A percentile compares a stretch with the other conserved stretches of the same genome.
Conservation (phyloP, 1,140 invertebrate species). For the Tetraneura akinire region DNA sequence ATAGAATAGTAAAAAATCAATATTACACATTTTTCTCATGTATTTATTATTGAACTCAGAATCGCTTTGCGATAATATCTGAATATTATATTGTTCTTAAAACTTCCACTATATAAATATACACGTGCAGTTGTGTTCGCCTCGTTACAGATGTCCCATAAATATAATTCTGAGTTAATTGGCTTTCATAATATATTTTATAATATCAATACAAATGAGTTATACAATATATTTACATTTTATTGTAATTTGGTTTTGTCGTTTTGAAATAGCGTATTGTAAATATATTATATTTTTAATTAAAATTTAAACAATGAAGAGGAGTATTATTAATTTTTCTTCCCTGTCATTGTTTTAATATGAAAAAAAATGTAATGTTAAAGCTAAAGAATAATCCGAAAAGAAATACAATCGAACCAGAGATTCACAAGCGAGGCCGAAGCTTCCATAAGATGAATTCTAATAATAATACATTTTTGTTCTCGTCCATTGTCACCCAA, state of each 20-base stretch:
- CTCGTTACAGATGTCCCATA: not conserved
- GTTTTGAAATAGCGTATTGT: not conserved
- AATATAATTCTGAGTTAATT: conserved; percentile 21
- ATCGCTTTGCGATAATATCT: conserved; percentile 8
- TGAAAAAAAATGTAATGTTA: not conserved
- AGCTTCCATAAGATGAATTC: too few species aligned
- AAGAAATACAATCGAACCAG: not conserved
- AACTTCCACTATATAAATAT: not conserved
- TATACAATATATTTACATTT: not conserved
- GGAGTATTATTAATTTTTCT: not conserved
- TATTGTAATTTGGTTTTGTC: conserved; percentile 14
- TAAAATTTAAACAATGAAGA: not conserved
- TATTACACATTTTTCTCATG: too few species aligned
- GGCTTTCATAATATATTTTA: conserved; percentile 4
- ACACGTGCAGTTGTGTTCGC: not conserved
- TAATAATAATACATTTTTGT: too few species aligned
- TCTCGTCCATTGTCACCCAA: not conserved
- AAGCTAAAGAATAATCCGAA: not conserved
- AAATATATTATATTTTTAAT: conserved; percentile 33
- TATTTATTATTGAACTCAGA: not conserved
- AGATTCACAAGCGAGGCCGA: not conserved
- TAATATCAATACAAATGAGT: conserved; percentile 5
- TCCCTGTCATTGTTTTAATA: not conserved
- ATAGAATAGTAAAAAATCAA: not conserved
- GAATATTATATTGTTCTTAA: conserved; percentile 2